Percentiles rank a stretch among this genome's conserved stretches.
These are phyloP conservation scores for Polymixis flavicincta DNA, from an alignment of 2,888 invertebrate genomes.

Conservation along the genomic window DNA sequence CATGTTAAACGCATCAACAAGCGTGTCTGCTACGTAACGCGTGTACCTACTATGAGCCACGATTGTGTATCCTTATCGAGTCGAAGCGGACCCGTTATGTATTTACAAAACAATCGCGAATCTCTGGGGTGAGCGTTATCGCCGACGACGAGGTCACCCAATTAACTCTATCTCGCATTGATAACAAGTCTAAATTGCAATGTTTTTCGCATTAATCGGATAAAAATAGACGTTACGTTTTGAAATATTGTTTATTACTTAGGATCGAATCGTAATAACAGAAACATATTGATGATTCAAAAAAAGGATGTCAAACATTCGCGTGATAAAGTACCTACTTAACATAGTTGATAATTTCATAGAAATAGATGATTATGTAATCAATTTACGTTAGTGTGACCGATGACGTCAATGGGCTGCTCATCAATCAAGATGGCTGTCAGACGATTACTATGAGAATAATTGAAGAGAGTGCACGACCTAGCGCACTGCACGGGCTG, in stretches of 20 bases:
- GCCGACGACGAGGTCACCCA: slow-evolving; percentile 67
- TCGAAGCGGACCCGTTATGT: slow-evolving; percentile 56
- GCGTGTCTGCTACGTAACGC: slow-evolving; percentile 52
- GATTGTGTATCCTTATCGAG: slow-evolving; percentile 59
- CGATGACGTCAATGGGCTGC: slow-evolving; percentile 55
- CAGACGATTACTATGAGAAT: slow-evolving; percentile 46
- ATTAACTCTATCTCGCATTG: slow-evolving; percentile 68
- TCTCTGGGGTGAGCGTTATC: slow-evolving; percentile 63
- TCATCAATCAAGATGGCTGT: slow-evolving; percentile 57
- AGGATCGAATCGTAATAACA: slow-evolving; percentile 3
- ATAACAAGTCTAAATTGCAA: slow-evolving; percentile 65
- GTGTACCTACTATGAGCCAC: slow-evolving; percentile 46
- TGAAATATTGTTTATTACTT: slow-evolving; percentile 28
- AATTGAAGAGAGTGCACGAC: slow-evolving; percentile 57
- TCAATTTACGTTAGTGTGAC: slow-evolving; percentile 38
- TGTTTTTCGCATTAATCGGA: slow-evolving; percentile 66
- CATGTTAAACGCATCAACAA: slow-evolving; percentile 11
- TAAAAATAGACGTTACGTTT: slow-evolving; percentile 58
- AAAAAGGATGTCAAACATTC: slow-evolving; percentile 7
- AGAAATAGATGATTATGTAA: slow-evolving; percentile 41
- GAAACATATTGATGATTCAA: slow-evolving; percentile 8
- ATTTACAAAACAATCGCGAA: slow-evolving; percentile 67
- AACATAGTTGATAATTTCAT: slow-evolving; percentile 26
- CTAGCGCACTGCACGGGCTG: slow-evolving; percentile 46
- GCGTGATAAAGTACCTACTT: slow-evolving; percentile 13